Conservation (phyloP, 2,113 vertebrate species). For the Balaenoptera acutorostrata region DNA sequence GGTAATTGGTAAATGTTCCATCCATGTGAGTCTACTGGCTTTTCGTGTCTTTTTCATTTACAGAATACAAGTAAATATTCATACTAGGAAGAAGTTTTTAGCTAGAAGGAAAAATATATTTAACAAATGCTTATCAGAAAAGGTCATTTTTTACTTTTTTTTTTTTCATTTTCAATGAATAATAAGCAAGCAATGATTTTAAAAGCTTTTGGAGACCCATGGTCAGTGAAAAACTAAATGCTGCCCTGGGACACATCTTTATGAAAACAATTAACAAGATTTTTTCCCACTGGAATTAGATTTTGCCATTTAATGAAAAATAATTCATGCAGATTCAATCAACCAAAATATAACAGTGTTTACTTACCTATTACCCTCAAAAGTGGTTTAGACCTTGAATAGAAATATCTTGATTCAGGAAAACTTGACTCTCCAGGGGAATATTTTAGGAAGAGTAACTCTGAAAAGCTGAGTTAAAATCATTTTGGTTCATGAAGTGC, state of each 20-base stretch:
- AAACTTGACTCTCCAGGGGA: conserved; percentile 19
- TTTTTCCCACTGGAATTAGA: conserved; percentile 39
- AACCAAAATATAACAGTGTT: conserved; percentile 55
- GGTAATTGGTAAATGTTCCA: not conserved
- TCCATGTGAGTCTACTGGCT: not conserved
- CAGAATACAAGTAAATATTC: not conserved
- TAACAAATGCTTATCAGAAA: conserved; percentile 11
- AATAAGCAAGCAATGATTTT: not conserved
- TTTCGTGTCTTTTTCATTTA: not conserved
- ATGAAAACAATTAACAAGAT: conserved; percentile 56
- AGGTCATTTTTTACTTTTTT: conserved; percentile 1
- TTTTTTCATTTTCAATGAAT: conserved; percentile 15
- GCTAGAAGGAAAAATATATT: not conserved
- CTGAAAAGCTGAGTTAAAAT: conserved; percentile 42
- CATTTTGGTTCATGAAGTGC: conserved; percentile 18
- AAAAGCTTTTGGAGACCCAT: conserved; percentile 47
- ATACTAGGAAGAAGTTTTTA: not conserved
- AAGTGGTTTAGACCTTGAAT: conserved; percentile 15
- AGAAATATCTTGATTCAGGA: conserved; percentile 47
- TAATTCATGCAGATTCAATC: conserved; percentile 54
- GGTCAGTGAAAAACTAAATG: conserved; percentile 41
- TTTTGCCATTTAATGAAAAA: conserved; percentile 65
- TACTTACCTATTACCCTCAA: conserved; percentile 50
- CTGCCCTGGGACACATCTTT: conserved; percentile 32
- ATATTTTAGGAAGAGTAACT: conserved; percentile 25